phyloP scores from a whole-genome alignment of 1,140 invertebrate genomes.

The Orussus abietinus region DNA sequence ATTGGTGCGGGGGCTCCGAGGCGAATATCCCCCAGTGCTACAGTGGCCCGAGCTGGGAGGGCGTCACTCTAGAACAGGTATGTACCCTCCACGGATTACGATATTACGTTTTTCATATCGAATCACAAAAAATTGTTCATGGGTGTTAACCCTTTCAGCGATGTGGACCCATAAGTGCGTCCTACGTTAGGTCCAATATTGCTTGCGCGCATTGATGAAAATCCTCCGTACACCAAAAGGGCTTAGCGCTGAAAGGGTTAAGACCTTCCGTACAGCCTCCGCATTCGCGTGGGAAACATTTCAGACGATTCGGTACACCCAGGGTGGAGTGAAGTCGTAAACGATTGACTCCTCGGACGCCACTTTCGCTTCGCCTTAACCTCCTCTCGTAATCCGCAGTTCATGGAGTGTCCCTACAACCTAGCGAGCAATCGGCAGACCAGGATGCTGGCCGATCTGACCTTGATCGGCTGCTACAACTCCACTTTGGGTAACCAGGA shows the following conservation, averaged over 20 bases:
- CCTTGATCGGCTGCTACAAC: conserved; percentile 94
- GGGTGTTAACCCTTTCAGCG: no score
- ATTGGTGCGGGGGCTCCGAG: conserved; percentile 81
- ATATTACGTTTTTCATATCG: neutral
- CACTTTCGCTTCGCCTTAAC: no score
- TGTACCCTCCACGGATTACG: neutral
- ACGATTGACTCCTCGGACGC: no score
- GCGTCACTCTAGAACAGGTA: conserved; percentile 57
- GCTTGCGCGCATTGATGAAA: no score
- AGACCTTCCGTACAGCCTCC: no score
- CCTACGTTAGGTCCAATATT: no score
- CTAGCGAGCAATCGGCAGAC: conserved; percentile 95
- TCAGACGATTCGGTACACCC: no score
- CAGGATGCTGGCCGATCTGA: conserved; percentile 93
- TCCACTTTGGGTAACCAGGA: conserved; percentile 67
- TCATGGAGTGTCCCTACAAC: conserved; percentile 87
- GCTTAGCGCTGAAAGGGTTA: no score
- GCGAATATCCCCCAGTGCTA: conserved; percentile 78
- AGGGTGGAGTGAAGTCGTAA: neutral
- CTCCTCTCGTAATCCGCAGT: conserved; percentile 61
- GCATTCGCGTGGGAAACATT: no score
- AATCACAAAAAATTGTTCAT: no score
- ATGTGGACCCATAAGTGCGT: no score
- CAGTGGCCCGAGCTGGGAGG: conserved; percentile 62
- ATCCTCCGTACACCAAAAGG: no score